Percentiles rank a stretch among this genome's conserved stretches.
These are phyloP conservation scores for Scaptomyza pallida DNA, from an alignment of 1,140 invertebrate genomes.

Conservation along the genomic window DNA sequence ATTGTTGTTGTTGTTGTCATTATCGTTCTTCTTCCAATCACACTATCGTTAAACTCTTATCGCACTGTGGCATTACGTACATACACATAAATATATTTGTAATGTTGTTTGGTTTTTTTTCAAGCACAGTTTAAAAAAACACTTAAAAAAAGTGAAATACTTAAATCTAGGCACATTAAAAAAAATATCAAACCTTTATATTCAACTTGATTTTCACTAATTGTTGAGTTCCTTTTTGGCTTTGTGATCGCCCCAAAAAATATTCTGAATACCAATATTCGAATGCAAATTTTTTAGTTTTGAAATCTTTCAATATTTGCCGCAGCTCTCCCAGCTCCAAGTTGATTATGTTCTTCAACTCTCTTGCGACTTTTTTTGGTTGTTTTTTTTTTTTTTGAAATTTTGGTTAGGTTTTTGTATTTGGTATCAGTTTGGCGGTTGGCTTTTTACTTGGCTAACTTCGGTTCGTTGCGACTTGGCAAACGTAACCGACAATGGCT, in stretches of 20 bases:
- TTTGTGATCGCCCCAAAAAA: not conserved
- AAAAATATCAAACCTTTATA: constrained; percentile 41
- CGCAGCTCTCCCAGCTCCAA: not conserved
- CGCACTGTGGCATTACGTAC: constrained; percentile 18
- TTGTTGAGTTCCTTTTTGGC: constrained; percentile 1
- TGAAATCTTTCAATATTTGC: not conserved
- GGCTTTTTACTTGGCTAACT: constrained; percentile 33
- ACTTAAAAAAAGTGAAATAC: constrained; percentile 29
- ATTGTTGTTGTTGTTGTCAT: not conserved
- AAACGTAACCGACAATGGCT: constrained; percentile 74
- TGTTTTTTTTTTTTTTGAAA: constrained; percentile 1
- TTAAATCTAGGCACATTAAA: constrained; percentile 19
- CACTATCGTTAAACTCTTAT: constrained; percentile 26
- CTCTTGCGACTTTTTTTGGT: not conserved
- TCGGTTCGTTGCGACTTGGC: constrained; percentile 44
- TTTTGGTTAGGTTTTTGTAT: not conserved
- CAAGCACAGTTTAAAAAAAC: constrained; percentile 25
- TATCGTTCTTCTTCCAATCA: not conserved
- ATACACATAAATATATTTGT: constrained; percentile 12
- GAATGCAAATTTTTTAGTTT: not conserved
- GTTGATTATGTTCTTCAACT: not conserved
- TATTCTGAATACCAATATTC: not conserved
- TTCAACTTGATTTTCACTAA: constrained; percentile 16
- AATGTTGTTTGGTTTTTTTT: constrained; percentile 13
- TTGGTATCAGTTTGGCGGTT: constrained; percentile 27